A percentile compares a stretch with the other conserved stretches of the same genome.
Conservation (phyloP, 1,140 invertebrate genomes). For the Procambarus clarkii region DNA sequence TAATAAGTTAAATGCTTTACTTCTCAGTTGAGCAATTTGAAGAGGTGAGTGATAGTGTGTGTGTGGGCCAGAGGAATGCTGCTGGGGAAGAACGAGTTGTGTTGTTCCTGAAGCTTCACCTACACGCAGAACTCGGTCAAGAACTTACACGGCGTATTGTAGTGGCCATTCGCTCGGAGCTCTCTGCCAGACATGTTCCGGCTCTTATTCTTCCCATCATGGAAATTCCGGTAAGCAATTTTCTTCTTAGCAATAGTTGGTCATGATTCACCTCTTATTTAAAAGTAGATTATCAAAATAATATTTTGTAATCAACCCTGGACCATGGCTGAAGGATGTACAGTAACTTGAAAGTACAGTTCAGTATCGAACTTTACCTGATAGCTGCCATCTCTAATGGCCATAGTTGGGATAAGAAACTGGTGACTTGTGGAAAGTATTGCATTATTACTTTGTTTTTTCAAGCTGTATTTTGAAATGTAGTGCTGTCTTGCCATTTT, state of each 20-base stretch:
- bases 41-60: conserved; percentile 79
- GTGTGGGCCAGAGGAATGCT: conserved; percentile 77
- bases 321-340: no score
- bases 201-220: conserved; percentile 76
- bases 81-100: conserved; percentile 79
- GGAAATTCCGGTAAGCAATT: conserved; percentile 77
- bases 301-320: no score
- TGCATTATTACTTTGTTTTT: no score
- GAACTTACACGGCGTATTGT: conserved; percentile 76
- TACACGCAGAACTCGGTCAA: conserved; percentile 74
- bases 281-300: no score
- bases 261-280: no score
- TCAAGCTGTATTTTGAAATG: no score
- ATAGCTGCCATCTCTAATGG: no score
- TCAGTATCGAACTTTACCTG: no score
- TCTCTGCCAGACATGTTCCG: conserved; percentile 79
- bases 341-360: no score
- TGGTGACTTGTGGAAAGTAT: no score
- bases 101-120: conserved; percentile 79
- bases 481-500: no score
- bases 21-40: conserved; percentile 78
- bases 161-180: conserved; percentile 76
- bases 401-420: no score
- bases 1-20: conserved; percentile 1
- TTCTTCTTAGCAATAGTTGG: neutral